Evolutionary conservation across 2,113 vertebrate genomes (phyloP).

Genomic region (Sterna hirundo): DNA sequence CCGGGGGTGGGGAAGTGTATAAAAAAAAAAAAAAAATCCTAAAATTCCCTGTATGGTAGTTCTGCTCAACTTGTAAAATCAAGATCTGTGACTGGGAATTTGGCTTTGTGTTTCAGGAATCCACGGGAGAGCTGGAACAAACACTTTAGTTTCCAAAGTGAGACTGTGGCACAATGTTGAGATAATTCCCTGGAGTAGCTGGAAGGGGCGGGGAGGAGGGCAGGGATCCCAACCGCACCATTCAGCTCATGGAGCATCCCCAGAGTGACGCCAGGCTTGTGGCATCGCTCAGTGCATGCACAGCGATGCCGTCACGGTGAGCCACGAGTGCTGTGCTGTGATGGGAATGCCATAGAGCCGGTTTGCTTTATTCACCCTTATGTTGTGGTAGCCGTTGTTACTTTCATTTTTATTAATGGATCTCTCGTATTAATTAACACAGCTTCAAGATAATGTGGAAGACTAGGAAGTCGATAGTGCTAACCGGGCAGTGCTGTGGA

Average conservation of each 20-base stretch:
- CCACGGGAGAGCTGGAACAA: background rate
- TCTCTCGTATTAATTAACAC: background rate
- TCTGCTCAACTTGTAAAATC: background rate
- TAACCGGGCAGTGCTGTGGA: background rate
- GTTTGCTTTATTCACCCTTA: background rate
- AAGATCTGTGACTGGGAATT: background rate
- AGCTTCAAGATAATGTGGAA: background rate
- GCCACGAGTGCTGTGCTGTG: background rate
- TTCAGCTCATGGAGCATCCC: background rate
- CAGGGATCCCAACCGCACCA: fast-evolving
- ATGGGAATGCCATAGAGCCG: background rate
- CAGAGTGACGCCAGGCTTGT: background rate
- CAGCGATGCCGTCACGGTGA: background rate
- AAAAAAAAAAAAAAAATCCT: background rate
- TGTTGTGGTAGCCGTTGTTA: background rate
- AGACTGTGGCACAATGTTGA: too few species aligned
- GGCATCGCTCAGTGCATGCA: fast-evolving
- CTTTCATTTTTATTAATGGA: background rate
- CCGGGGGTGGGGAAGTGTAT: too few species aligned
- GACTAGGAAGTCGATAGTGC: background rate
- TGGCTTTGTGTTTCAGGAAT: background rate
- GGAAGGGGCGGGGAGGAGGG: background rate
- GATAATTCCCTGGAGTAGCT: background rate
- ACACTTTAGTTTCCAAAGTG: background rate
- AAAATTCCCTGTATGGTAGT: background rate